These are phyloP conservation scores for Leucosticte australis DNA, from an alignment of 2,113 vertebrate species.

Conservation along the genomic window DNA sequence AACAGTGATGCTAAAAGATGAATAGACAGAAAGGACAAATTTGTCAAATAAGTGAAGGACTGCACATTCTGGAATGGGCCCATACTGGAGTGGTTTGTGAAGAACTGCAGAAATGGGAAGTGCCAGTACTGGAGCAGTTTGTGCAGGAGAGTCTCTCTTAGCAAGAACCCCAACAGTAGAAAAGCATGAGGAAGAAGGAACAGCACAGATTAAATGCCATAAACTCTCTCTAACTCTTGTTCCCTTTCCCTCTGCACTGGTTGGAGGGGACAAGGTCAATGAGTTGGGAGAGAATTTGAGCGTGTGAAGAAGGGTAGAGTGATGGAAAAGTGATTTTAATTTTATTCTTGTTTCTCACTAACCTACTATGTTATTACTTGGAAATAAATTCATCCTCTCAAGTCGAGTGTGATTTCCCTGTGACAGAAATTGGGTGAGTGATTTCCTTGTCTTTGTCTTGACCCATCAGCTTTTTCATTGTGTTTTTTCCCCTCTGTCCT, in stretches of 20 bases:
- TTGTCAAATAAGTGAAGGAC: not conserved
- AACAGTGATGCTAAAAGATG: not conserved
- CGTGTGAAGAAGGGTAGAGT: accelerated
- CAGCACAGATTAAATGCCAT: not conserved
- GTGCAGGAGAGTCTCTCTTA: not conserved
- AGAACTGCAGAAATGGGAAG: not conserved
- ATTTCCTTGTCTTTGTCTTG: not conserved
- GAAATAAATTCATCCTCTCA: not conserved
- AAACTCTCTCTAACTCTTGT: accelerated
- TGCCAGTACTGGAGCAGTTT: not conserved
- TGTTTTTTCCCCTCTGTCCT: not conserved
- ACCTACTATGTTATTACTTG: not conserved
- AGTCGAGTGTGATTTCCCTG: not conserved
- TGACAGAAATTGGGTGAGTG: not conserved
- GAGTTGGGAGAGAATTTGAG: not conserved
- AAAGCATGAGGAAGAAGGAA: not conserved
- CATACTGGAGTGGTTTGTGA: not conserved
- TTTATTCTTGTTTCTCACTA: not conserved
- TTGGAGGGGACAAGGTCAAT: accelerated
- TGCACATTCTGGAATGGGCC: accelerated
- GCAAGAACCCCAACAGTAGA: not conserved
- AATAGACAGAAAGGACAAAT: not conserved
- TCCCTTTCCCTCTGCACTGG: not conserved
- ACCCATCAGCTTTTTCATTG: not conserved
- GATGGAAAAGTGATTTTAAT: not conserved